These are phyloP conservation scores for Cotesia chilonis DNA, from an alignment of 1,140 invertebrate genomes.

Conservation along the genomic window DNA sequence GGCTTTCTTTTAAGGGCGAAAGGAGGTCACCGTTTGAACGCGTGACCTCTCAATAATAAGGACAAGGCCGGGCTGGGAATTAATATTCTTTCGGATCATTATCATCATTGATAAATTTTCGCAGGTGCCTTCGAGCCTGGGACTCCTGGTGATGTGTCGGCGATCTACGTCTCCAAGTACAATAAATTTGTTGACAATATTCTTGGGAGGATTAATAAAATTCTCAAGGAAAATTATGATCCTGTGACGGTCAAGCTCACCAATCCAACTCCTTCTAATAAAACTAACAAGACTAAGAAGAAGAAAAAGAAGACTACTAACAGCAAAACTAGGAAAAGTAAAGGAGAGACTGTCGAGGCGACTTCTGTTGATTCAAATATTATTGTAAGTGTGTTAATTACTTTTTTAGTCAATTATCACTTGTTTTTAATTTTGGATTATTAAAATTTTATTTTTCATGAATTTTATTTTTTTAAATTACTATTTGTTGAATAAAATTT, in stretches of 20 bases:
- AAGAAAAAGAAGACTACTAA: slow-evolving; percentile 41
- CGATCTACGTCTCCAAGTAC: slow-evolving; percentile 79
- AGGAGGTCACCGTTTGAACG: slow-evolving; percentile 37
- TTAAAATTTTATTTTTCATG: not conserved
- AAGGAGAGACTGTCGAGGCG: slow-evolving; percentile 17
- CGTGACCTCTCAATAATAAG: slow-evolving; percentile 39
- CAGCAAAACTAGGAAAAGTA: slow-evolving; percentile 38
- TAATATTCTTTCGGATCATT: slow-evolving; percentile 5
- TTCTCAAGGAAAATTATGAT: slow-evolving; percentile 79
- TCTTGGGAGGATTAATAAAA: slow-evolving; percentile 79
- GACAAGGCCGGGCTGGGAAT: slow-evolving; percentile 41
- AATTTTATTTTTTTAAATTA: no score
- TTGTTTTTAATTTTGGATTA: not conserved
- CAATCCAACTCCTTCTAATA: slow-evolving; percentile 63
- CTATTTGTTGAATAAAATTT: no score
- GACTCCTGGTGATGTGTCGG: slow-evolving; percentile 66
- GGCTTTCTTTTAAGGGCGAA: slow-evolving; percentile 47
- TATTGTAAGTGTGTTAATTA: not conserved
- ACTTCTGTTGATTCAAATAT: slow-evolving; percentile 6
- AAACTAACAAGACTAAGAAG: slow-evolving; percentile 58
- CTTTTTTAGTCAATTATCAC: not conserved
- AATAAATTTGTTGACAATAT: slow-evolving; percentile 85
- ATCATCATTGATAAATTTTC: slow-evolving; percentile 34
- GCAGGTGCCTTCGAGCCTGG: slow-evolving; percentile 58
- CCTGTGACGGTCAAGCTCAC: slow-evolving; percentile 83